Evolutionary conservation across 2,113 vertebrate genomes (phyloP).

Genomic region (Larimichthys crocea): DNA sequence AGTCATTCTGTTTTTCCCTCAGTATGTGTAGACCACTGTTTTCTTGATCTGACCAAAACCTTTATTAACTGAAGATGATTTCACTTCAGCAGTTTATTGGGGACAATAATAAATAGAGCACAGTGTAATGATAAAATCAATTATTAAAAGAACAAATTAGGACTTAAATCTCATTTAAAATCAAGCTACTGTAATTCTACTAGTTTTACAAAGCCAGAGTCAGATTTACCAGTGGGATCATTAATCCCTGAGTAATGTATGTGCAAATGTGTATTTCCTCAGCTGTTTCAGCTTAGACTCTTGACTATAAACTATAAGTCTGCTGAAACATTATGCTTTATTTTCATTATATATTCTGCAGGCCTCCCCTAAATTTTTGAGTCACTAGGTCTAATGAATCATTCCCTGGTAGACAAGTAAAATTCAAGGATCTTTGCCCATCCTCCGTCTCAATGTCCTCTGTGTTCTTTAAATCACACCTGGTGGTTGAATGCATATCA

Average conservation of each 20-base stretch:
- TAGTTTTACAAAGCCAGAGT: background rate
- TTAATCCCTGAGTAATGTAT: background rate
- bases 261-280: background rate
- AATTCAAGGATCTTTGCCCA: constrained; percentile 26
- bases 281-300: background rate
- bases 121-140: background rate
- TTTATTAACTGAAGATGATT: background rate
- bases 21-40: background rate
- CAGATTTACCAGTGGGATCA: background rate
- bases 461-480: constrained; percentile 13
- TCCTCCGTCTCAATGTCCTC: constrained; percentile 52
- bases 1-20: no score
- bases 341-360: background rate
- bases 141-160: background rate
- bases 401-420: constrained; percentile 4
- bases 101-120: background rate
- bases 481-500: background rate
- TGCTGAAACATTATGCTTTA: constrained; percentile 1
- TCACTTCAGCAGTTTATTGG: background rate
- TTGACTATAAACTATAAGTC: background rate
- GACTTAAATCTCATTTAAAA: background rate
- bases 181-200: background rate
- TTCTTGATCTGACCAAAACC: background rate
- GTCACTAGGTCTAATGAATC: constrained; percentile 1
- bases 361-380: constrained; percentile 1